Conservation (phyloP, 2,888 invertebrate genomes). For the Argynnis bischoffii region DNA sequence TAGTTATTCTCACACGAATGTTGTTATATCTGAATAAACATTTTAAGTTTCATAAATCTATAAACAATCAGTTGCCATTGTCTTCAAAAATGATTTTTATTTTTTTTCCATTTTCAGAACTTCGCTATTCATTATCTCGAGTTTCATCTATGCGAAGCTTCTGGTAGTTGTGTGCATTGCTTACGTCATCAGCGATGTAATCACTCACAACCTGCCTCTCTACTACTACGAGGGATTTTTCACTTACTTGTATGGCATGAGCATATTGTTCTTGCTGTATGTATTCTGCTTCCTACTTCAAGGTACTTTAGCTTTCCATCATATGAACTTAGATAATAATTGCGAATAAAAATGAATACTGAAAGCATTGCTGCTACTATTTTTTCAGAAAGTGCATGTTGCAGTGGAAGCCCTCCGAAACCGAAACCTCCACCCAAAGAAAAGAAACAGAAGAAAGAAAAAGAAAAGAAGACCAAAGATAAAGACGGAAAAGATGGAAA, state of each 20-base stretch:
- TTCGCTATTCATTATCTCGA: slow-evolving; percentile 96
- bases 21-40: too few species aligned
- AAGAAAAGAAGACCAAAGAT: slow-evolving; percentile 84
- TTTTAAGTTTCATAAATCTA: neutral
- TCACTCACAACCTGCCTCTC: slow-evolving; percentile 94
- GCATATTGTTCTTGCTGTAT: slow-evolving; percentile 95
- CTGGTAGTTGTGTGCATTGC: slow-evolving; percentile 96
- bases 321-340: neutral
- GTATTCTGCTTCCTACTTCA: slow-evolving; percentile 97
- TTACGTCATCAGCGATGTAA: slow-evolving; percentile 96
- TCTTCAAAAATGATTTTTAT: slow-evolving; percentile 18
- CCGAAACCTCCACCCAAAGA: slow-evolving; percentile 85
- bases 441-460: slow-evolving; percentile 86
- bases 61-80: neutral
- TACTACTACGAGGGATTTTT: slow-evolving; percentile 98
- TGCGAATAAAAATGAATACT: neutral
- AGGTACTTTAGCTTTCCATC: slow-evolving; percentile 63
- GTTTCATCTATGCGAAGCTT: slow-evolving; percentile 97
- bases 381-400: slow-evolving; percentile 89
- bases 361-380: neutral
- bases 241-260: slow-evolving; percentile 95
- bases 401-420: slow-evolving; percentile 87
- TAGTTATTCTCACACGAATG: too few species aligned
- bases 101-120: slow-evolving; percentile 85
- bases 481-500: slow-evolving; percentile 85